These are phyloP conservation scores for Mycalesis mineus DNA, from an alignment of 2,888 invertebrate genomes.

Conservation along the genomic window DNA sequence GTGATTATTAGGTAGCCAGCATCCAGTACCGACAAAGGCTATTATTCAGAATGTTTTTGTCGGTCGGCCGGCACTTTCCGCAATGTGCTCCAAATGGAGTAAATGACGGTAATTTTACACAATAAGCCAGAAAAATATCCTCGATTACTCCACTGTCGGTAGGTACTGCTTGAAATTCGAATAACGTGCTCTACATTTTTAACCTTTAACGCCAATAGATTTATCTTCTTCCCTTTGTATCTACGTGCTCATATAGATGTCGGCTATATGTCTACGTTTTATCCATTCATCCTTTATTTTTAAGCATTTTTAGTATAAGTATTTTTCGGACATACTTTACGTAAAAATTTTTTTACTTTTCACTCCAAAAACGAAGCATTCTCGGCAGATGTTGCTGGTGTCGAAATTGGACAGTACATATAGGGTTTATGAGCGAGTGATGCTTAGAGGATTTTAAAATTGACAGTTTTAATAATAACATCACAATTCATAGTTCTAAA, in stretches of 20 bases:
- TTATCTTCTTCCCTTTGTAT: not conserved
- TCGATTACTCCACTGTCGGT: conserved; percentile 45
- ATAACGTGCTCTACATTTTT: not conserved
- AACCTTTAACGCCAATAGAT: not conserved
- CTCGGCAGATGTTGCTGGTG: no score
- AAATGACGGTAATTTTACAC: conserved; percentile 53
- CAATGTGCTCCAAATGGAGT: conserved; percentile 44
- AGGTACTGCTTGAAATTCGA: conserved; percentile 18
- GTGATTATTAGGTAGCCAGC: conserved; percentile 13
- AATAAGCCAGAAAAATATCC: conserved; percentile 57
- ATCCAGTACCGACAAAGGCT: conserved; percentile 8
- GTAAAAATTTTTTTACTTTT: no score
- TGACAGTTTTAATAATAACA: no score
- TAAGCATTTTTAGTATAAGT: no score
- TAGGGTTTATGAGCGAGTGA: no score
- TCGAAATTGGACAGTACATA: no score
- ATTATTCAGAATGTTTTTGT: conserved; percentile 24
- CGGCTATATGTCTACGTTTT: no score
- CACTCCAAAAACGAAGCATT: no score
- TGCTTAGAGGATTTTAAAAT: no score
- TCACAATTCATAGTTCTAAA: no score
- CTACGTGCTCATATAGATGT: not conserved
- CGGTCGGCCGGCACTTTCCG: conserved; percentile 28
- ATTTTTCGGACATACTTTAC: no score
- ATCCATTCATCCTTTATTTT: no score